Base-by-base conservation (phyloP, 1,140 invertebrate species). In the Panagrolaimus sp. region DNA sequence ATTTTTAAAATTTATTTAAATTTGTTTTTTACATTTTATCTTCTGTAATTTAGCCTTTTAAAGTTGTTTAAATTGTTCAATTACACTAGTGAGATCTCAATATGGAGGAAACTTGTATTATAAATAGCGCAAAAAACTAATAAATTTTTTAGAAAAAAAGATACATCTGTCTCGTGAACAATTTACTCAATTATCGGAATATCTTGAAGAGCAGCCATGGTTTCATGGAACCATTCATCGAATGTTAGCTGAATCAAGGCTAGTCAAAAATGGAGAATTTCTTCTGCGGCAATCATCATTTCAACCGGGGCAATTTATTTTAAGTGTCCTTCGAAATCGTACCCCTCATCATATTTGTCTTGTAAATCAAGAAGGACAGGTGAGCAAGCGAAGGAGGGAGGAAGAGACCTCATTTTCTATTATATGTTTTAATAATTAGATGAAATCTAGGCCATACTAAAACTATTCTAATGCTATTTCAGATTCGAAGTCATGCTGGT, bases 401-500 rank as follows among this genome's bases (percentile, higher is more conserved):
- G 31, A 38, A 38, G 31, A 38, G n/a, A 4, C 31, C 31, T 38
- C 31, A 2, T 7, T 38, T 38, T 7, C 31, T 4, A 38, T 38
- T 38, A 38, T 7, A 38, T n/a, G n/a, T n/a, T n/a, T n/a, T n/a
- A n/a, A n/a, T n/a, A n/a, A n/a, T n/a, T n/a, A n/a, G n/a, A n/a
- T n/a, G n/a, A 38, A 38, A 38, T 4, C 31, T 38, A 38, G 31
- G 31, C 31, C 31, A 38, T 4, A 38, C 2, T 38, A 38, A 38
- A 4, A n/a, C n/a, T n/a, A n/a, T n/a, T n/a, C n/a, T n/a, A n/a
- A n/a, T n/a, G n/a, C 7, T 38, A 38, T 38, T 57, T 14, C n/a
- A 57, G 51, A 57, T 57, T 57, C 51, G 51, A 9, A 57, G 51
- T 57, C 51, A 57, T 57, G 51, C 51, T 27, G 51, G 51, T 20